Conservation (phyloP, 2,888 invertebrate species). For the Drosophila tripunctata region DNA sequence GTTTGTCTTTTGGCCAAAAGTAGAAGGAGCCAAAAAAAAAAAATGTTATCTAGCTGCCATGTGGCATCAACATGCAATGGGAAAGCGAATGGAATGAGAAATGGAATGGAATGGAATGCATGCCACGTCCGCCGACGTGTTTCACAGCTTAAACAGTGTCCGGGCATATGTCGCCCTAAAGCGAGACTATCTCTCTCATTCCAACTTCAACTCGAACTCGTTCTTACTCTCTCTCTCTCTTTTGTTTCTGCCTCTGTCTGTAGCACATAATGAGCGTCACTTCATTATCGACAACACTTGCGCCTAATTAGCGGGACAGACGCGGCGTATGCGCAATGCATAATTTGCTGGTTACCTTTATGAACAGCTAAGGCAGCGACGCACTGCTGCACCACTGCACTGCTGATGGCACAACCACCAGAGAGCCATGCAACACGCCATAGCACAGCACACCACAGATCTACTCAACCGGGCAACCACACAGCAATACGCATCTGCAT, state of each 20-base stretch:
- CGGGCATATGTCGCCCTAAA: conserved; percentile 33
- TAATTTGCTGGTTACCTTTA: conserved; percentile 53
- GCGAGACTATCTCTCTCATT: background rate
- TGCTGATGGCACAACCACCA: conserved; percentile 10
- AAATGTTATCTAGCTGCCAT: conserved; percentile 9
- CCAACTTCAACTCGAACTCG: background rate
- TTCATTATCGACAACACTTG: conserved; percentile 70
- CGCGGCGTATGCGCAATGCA: conserved; percentile 66
- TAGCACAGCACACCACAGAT: conserved; percentile 4
- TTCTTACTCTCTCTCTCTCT: background rate
- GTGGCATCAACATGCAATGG: background rate
- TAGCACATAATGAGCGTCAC: conserved; percentile 47
- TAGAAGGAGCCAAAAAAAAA: background rate
- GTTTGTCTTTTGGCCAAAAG: conserved; percentile 29
- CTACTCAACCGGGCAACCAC: conserved; percentile 30
- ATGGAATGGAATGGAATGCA: conserved; percentile 45
- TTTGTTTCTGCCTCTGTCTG: background rate
- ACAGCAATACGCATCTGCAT: conserved; percentile 41
- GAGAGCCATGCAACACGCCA: conserved; percentile 7
- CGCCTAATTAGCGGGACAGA: conserved; percentile 63
- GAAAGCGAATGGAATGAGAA: conserved; percentile 11
- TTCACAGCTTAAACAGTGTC: conserved; percentile 68
- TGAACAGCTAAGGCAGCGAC: conserved; percentile 21
- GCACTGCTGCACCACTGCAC: background rate
- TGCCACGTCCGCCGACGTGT: conserved; percentile 70